Evolutionary conservation across 2,888 invertebrate species (phyloP).

Genomic region (Eristalis pertinax): DNA sequence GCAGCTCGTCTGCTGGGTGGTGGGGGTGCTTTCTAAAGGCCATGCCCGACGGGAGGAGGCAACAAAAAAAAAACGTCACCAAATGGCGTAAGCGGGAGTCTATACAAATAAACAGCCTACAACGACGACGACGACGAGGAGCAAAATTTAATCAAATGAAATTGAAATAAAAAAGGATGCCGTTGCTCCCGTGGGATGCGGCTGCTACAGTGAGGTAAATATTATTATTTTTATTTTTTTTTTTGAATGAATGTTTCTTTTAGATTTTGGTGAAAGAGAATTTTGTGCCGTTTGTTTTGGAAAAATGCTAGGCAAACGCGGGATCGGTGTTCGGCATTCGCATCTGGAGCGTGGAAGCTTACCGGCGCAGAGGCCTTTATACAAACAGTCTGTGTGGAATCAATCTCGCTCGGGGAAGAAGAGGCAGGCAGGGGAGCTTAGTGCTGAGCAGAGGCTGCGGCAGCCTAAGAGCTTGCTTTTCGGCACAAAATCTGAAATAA

Average conservation of each 20-base stretch:
- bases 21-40: background rate
- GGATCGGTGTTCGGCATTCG: too few species aligned
- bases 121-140: background rate
- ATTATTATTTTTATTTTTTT: background rate
- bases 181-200: slow-evolving; percentile 13
- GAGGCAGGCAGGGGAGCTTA: too few species aligned
- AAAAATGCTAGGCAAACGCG: background rate
- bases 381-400: too few species aligned
- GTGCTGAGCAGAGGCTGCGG: too few species aligned
- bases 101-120: slow-evolving; percentile 20
- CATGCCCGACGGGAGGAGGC: background rate
- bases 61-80: background rate
- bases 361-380: too few species aligned
- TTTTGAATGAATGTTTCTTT: background rate
- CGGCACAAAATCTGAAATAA: too few species aligned
- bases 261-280: background rate
- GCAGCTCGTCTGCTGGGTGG: background rate
- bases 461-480: too few species aligned
- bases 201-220: background rate
- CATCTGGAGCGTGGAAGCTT: too few species aligned
- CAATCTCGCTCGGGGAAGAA: too few species aligned
- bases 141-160: slow-evolving; percentile 48
- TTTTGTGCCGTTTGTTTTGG: background rate
- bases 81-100: slow-evolving; percentile 30
- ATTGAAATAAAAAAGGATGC: slow-evolving; percentile 30